Conservation (phyloP, 2,113 vertebrate genomes). For the Gymnogyps californianus region DNA sequence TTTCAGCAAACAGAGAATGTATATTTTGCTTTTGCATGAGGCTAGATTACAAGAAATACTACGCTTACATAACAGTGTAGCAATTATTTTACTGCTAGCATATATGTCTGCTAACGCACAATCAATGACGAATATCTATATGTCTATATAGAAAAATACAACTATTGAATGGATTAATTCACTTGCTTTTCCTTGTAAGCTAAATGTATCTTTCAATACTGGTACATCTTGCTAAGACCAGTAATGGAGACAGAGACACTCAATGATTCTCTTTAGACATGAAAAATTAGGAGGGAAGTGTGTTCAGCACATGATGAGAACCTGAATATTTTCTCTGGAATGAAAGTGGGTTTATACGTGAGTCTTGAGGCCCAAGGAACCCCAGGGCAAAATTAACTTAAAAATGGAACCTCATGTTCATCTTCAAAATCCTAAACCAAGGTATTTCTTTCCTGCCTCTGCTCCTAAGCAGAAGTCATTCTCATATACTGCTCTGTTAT, state of each 20-base stretch:
- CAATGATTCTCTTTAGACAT: constrained; percentile 40
- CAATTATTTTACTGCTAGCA: constrained; percentile 46
- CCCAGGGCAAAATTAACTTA: not conserved
- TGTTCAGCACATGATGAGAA: constrained; percentile 56
- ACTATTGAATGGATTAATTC: constrained; percentile 23
- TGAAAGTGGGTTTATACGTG: constrained; percentile 50
- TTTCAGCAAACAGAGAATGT: constrained; percentile 67
- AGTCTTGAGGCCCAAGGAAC: not conserved
- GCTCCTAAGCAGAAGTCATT: constrained; percentile 55
- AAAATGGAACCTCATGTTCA: not conserved
- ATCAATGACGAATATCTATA: not conserved
- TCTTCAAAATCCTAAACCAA: constrained; percentile 12
- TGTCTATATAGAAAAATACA: constrained; percentile 19
- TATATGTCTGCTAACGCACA: constrained; percentile 9
- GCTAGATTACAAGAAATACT: constrained; percentile 64
- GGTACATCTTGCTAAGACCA: constrained; percentile 11
- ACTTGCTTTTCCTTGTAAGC: constrained; percentile 23
- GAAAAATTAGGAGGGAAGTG: constrained; percentile 60
- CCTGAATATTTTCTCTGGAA: constrained; percentile 60
- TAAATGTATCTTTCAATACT: constrained; percentile 43
- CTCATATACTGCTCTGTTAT: constrained; percentile 62
- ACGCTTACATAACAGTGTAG: constrained; percentile 32
- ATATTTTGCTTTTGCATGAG: constrained; percentile 71
- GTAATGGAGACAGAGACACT: constrained; percentile 47
- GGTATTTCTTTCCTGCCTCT: constrained; percentile 55